These are phyloP conservation scores for Leucoraja ocellata DNA, from an alignment of 2,797 vertebrate species.

Conservation along the genomic window DNA sequence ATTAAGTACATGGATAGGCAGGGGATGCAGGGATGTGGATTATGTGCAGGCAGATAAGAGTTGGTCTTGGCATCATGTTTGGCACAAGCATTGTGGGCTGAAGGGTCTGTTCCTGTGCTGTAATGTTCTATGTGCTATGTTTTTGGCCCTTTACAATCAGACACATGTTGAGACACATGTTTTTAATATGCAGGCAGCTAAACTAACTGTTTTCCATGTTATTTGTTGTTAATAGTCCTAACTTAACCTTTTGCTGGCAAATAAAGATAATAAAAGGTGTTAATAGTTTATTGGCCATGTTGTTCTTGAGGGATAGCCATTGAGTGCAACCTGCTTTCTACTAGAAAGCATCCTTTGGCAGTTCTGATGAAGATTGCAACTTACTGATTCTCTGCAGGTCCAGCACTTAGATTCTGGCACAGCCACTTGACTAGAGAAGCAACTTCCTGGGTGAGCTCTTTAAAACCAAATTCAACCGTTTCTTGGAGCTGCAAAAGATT, in stretches of 20 bases:
- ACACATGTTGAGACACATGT: not conserved
- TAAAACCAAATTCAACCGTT: conserved; percentile 20
- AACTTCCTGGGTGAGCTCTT: conserved; percentile 16
- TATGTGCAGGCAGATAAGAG: no score
- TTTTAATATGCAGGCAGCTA: not conserved
- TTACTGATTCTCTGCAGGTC: not conserved
- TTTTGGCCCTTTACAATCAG: not conserved
- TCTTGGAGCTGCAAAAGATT: conserved; percentile 1
- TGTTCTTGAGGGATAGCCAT: not conserved
- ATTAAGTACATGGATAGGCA: no score
- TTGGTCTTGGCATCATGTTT: no score
- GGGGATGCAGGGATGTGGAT: no score
- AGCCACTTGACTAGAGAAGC: conserved; percentile 7
- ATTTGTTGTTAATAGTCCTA: not conserved
- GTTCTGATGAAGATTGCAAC: not conserved
- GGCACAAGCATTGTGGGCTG: no score
- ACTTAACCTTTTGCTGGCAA: not conserved
- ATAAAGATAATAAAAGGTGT: not conserved
- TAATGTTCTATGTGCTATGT: no score
- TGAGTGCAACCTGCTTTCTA: not conserved
- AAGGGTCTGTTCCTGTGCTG: no score
- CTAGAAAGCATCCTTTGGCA: not conserved
- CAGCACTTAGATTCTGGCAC: conserved; percentile 5
- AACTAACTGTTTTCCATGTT: not conserved
- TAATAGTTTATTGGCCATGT: not conserved